Evolutionary conservation across 2,113 vertebrate species (phyloP).

Genomic region (Catharus bicknelli): DNA sequence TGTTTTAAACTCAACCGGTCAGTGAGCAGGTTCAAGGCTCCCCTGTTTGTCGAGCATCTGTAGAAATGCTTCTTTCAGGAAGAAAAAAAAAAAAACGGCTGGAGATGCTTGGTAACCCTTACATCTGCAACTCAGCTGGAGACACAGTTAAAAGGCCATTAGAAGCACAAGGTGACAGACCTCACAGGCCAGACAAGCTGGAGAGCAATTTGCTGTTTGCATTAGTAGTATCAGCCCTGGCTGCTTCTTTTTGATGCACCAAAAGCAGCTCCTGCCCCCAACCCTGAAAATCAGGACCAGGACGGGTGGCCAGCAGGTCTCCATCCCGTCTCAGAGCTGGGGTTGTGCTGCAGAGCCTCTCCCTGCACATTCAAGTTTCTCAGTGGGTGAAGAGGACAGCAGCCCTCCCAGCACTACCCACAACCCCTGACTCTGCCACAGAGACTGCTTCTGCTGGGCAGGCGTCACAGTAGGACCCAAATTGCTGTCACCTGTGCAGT

Average conservation of each 20-base stretch:
- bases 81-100: background rate
- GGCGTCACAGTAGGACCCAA: background rate
- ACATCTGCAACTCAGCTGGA: conserved; percentile 76
- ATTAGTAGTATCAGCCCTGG: conserved; percentile 31
- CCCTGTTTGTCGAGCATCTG: background rate
- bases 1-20: conserved; percentile 28
- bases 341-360: conserved; percentile 68
- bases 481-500: background rate
- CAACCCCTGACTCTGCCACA: background rate
- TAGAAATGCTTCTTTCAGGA: conserved; percentile 54
- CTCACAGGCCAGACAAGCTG: conserved; percentile 37
- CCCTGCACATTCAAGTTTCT: conserved; percentile 51
- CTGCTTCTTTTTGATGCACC: conserved; percentile 37
- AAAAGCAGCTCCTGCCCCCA: conserved; percentile 43
- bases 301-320: background rate
- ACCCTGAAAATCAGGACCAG: conserved; percentile 52
- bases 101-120: conserved; percentile 39
- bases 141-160: conserved; percentile 73
- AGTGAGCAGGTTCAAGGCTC: background rate
- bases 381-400: fast-evolving
- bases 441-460: background rate
- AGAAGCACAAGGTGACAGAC: conserved; percentile 71
- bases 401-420: background rate
- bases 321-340: background rate
- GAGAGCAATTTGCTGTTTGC: conserved; percentile 71